These are phyloP conservation scores for Ormyrus nitidulus DNA, from an alignment of 2,888 invertebrate genomes.

Conservation along the genomic window DNA sequence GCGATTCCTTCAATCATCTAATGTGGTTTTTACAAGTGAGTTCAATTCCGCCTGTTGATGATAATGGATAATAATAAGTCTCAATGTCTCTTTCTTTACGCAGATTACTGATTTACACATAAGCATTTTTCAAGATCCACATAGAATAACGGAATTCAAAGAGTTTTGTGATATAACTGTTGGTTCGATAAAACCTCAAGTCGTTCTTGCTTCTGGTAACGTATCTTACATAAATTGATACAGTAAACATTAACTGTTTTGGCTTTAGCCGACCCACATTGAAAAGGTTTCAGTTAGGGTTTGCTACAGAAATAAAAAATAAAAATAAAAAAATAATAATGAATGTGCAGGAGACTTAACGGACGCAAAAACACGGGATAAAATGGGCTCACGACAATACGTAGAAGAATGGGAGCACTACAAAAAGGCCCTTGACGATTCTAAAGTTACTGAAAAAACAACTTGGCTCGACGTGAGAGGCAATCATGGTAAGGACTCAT, in stretches of 20 bases:
- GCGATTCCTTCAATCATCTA: conserved; percentile 79
- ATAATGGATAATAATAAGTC: no score
- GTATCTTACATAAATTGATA: not conserved
- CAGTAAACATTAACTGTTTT: conserved; percentile 9
- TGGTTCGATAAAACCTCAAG: conserved; percentile 82
- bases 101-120: conserved; percentile 94
- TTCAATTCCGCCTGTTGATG: not conserved
- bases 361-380: conserved; percentile 88
- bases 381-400: conserved; percentile 88
- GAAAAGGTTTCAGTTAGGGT: not conserved
- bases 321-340: not conserved
- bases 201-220: conserved; percentile 88
- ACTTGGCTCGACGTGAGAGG: conserved; percentile 93
- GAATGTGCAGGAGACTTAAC: conserved; percentile 85
- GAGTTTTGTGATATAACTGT: conserved; percentile 88
- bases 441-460: conserved; percentile 82
- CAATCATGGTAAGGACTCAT: conserved; percentile 85
- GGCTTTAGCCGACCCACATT: not conserved
- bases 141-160: conserved; percentile 85
- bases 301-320: not conserved
- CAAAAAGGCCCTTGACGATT: conserved; percentile 81
- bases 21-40: conserved; percentile 88
- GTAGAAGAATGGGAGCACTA: conserved; percentile 90
- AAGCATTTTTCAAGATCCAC: conserved; percentile 87
- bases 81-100: conserved; percentile 60